Base-by-base conservation (phyloP, 2,888 invertebrate genomes). In the Odontocerum albicorne region DNA sequence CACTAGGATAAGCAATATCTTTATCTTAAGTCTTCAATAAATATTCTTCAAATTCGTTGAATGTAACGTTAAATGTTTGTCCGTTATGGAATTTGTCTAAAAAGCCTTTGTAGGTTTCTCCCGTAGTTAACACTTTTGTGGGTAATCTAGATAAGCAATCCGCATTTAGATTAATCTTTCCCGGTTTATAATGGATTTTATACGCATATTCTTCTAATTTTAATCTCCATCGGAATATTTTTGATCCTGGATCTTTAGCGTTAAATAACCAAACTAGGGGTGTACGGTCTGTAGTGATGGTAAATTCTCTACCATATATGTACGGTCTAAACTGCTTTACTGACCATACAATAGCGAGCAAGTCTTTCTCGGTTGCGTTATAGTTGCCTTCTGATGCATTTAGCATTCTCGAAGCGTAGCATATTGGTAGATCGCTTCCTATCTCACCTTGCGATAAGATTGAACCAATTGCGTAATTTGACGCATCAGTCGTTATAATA, bases 251-350 rank as follows among this genome's bases (percentile, higher is more conserved):
- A 43, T 67, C 65, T 49, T 63, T 64, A 1, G 63, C 59, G 3
- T 62, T 49, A 15, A 64, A 51, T 1, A 66, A 51, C 66, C 66
- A 67, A 1, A 49, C 42, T 17, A 65, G 43, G 2, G 66, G 63
- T 50, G 49, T 49, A 40, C 67, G 66, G 53, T 67, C 66, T 0
- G 66, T 68, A 2, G 64, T 56, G 15, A 67, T 62, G 4, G 27
- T 61, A 44, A 68, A 67, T 44, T 61, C 55, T 15, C 60, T 53
- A 6, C 67, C 67, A 42, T 62, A 66, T 4, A 68, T 39, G 51
- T 68, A 68, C 1, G 66, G 65, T 49, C 65, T 46, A 40, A 65
- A 68, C 60, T 65, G 59, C 31, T 64, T 63, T 7, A 64, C 53
- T 7, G 65, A 63, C 61, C 63, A 66, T 6, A 36, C 12, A 8